Conservation (phyloP, 2,888 invertebrate genomes). For the Vesta saturnalis region DNA sequence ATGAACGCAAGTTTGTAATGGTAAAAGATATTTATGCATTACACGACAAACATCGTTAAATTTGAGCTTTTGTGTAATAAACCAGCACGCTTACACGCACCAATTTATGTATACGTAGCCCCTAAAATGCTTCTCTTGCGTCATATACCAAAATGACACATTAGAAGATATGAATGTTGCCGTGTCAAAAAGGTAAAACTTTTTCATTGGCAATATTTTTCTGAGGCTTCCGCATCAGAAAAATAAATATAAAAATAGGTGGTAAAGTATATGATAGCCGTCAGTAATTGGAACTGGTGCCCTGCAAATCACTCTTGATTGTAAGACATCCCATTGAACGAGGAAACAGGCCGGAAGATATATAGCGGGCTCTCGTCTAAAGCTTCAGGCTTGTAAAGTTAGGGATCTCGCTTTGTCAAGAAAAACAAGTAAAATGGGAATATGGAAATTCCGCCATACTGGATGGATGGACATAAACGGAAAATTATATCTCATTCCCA, state of each 20-base stretch:
- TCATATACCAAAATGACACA: neutral
- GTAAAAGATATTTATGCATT: too few relatives aligned
- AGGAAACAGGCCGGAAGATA: constrained; percentile 55
- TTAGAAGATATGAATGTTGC: neutral
- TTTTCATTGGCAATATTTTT: neutral
- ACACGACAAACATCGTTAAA: neutral
- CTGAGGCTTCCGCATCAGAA: neutral
- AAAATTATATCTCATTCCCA: constrained; percentile 27
- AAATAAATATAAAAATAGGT: constrained; percentile 31
- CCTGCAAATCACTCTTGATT: constrained; percentile 57
- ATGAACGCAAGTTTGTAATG: neutral
- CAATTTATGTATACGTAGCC: neutral
- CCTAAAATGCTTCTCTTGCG: neutral
- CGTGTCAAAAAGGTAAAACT: too few relatives aligned
- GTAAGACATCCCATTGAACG: constrained; percentile 55
- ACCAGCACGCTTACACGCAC: neutral
- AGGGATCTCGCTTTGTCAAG: constrained; percentile 53
- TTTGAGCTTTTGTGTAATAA: neutral
- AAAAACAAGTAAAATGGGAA: constrained; percentile 39
- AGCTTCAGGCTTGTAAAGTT: constrained; percentile 55
- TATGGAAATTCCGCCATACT: constrained; percentile 52
- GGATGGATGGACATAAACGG: constrained; percentile 41
- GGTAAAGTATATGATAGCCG: constrained; percentile 50
- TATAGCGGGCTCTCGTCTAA: constrained; percentile 54
- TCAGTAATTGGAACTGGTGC: constrained; percentile 55